These are phyloP conservation scores for Trachops cirrhosus DNA, from an alignment of 2,797 vertebrate genomes.

Conservation along the genomic window DNA sequence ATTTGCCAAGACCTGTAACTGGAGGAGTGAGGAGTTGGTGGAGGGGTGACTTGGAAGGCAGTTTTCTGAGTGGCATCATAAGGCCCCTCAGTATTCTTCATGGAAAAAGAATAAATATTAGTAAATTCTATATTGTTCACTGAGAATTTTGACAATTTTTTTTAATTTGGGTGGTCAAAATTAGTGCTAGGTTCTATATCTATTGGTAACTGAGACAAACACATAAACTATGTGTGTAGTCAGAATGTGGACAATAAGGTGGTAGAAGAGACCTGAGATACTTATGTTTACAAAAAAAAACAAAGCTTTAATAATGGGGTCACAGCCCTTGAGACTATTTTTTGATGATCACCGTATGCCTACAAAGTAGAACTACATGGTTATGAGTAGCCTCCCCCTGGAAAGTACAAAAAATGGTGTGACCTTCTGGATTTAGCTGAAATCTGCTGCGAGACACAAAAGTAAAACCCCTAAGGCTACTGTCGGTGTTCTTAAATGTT, in stretches of 20 bases:
- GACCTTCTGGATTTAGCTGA: not conserved
- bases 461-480: not conserved
- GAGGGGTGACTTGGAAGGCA: not conserved
- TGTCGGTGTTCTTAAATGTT: not conserved
- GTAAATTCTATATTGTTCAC: not conserved
- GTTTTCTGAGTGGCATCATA: not conserved
- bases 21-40: not conserved
- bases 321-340: not conserved
- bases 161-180: not conserved
- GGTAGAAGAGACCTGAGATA: not conserved
- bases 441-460: not conserved
- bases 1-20: not conserved
- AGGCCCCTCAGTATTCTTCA: not conserved
- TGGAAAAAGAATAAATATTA: not conserved
- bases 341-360: not conserved
- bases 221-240: not conserved
- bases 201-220: not conserved
- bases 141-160: constrained; percentile 1
- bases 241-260: not conserved
- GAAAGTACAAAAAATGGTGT: not conserved
- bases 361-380: not conserved
- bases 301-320: not conserved
- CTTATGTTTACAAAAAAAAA: not conserved
- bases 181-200: not conserved
- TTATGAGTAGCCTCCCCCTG: not conserved